Conservation (phyloP, 2,797 vertebrate genomes). For the Macrochelys suwanniensis region DNA sequence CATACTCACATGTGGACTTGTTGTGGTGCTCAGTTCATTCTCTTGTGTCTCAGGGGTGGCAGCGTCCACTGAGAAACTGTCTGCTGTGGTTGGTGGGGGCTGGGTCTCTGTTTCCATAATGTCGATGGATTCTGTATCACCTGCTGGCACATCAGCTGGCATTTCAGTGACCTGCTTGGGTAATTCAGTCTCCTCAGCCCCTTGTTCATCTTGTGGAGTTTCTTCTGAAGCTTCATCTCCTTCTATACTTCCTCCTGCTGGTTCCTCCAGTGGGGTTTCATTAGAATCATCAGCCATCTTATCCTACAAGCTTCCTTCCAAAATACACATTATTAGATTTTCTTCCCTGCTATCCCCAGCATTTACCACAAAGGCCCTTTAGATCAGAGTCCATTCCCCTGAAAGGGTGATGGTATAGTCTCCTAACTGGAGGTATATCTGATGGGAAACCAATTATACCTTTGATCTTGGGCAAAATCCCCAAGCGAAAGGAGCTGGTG, state of each 20-base stretch:
- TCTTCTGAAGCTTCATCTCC: fast-evolving
- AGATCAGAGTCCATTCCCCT: neutral
- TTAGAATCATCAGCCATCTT: neutral
- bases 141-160: fast-evolving
- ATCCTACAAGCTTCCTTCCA: neutral
- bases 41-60: neutral
- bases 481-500: neutral
- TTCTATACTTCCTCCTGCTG: neutral
- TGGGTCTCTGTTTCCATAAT: neutral
- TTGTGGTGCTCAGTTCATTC: neutral
- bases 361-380: no score
- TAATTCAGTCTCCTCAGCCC: fast-evolving
- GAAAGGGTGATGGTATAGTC: neutral
- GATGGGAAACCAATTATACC: neutral
- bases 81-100: neutral
- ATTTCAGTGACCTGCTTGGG: neutral
- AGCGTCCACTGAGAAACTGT: fast-evolving
- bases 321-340: neutral
- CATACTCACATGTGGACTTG: neutral
- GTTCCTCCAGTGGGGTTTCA: fast-evolving
- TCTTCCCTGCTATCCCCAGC: neutral
- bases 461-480: neutral
- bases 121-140: fast-evolving
- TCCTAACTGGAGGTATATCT: no score
- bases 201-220: fast-evolving